Evolutionary conservation across 2,113 vertebrate genomes (phyloP).

Genomic region (Eudyptes chrysolophus): DNA sequence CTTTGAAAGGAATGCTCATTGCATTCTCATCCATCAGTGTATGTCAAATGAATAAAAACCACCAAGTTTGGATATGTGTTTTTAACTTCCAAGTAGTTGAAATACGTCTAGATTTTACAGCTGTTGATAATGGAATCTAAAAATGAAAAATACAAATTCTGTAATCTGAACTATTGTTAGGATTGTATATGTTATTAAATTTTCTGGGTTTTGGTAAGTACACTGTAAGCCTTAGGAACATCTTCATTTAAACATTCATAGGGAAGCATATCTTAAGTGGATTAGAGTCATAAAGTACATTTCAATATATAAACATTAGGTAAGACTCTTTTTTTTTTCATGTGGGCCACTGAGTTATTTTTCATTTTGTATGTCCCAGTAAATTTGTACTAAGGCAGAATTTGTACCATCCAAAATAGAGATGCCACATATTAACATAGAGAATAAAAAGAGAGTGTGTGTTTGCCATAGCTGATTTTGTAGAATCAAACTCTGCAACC

Average conservation of each 20-base stretch:
- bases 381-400: conserved; percentile 68
- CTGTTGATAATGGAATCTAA: neutral
- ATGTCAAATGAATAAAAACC: neutral
- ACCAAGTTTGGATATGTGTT: neutral
- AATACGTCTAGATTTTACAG: neutral
- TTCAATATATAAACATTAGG: neutral
- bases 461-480: conserved; percentile 32
- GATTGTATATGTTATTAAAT: neutral
- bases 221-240: conserved; percentile 7
- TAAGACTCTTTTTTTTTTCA: neutral
- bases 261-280: neutral
- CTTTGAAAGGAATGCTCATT: neutral
- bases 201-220: neutral
- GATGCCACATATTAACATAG: conserved; percentile 54
- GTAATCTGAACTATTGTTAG: neutral
- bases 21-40: neutral
- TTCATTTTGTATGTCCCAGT: conserved; percentile 62
- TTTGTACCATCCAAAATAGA: conserved; percentile 51
- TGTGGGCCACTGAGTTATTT: conserved; percentile 8
- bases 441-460: conserved; percentile 66
- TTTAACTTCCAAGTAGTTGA: neutral
- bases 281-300: neutral
- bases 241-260: conserved; percentile 7
- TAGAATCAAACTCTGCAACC: neutral
- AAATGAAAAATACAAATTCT: neutral